phyloP scores from a whole-genome alignment of 2,113 vertebrate species.

The Tonatia bakeri region DNA sequence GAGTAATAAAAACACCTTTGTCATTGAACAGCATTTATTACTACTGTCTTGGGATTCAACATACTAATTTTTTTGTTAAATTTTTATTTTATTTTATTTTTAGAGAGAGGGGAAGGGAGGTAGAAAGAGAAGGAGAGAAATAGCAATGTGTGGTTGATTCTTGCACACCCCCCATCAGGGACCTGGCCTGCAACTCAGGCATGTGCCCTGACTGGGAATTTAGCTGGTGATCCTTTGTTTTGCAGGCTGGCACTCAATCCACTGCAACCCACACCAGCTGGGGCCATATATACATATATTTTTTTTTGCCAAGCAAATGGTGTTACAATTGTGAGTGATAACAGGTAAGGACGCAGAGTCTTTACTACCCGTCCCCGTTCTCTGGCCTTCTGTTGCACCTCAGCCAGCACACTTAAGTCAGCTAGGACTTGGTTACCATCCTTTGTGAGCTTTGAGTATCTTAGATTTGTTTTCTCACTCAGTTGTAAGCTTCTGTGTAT shows the following conservation, averaged over 20 bases:
- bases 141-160: no score
- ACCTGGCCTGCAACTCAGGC: no score
- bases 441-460: fast-evolving
- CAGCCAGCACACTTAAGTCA: fast-evolving
- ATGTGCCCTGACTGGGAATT: no score
- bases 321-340: fast-evolving
- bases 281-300: no score
- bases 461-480: neutral
- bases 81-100: no score
- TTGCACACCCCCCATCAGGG: no score
- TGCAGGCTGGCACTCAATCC: no score
- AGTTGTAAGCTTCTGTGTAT: neutral
- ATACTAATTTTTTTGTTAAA: neutral
- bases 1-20: neutral
- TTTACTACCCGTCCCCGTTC: fast-evolving
- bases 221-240: no score
- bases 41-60: neutral
- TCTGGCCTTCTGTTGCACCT: neutral
- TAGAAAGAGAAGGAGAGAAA: no score
- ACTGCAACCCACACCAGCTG: no score
- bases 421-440: fast-evolving
- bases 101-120: no score
- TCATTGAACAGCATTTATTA: neutral
- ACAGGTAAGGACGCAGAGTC: fast-evolving
- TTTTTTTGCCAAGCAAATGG: neutral